Base-by-base conservation (phyloP, 2,888 invertebrate genomes). In the Drosophila borealis region DNA sequence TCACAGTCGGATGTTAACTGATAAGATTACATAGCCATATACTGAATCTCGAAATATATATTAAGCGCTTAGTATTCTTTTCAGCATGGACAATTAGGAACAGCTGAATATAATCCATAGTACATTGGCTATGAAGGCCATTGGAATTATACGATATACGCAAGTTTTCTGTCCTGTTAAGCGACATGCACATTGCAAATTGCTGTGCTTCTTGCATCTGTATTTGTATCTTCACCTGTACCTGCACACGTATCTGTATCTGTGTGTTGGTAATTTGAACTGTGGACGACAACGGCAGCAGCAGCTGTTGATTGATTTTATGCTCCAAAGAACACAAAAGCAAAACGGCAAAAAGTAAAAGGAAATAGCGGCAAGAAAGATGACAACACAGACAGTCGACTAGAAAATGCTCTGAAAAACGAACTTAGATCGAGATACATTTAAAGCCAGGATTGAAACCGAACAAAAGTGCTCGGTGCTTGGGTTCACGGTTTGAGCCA, bases 241-340 rank as follows among this genome's bases (percentile, higher is more conserved):
- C 39, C 59, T 60, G 19, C 42, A 64, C 37, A 51, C 39, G 54
- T 55, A 17, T 13, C 21, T 33, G 17, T 39, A 19, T 64, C 29
- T 17, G 56, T 45, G 51, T 51, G 50, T 62, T 57, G 46, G 87
- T 81, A 87, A 83, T 66, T 73, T 70, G 79, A 83, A 66, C 71
- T 62, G 66, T 50, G 44, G 21, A 65, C 61, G 37, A 53, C 51
- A n/a, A 36, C 49, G 48, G 11, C 45, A 54, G 19, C 72, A 57
- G 54, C 87, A 83, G 87, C 84, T 83, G 83, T 79, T 87, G 81
- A 81, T 79, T 79, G 84, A 83, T 80, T 82, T 86, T 67, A 80
- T 74, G 87, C 84, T 64, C 66, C 74, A 72, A 50, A 57, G 73
- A 65, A 70, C 82, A 71, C 63, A 62, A 77, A 63, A 59, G 48